Percentiles rank a stretch among this genome's conserved stretches.
phyloP scores from a whole-genome alignment of 2,888 invertebrate genomes.

The Patella depressa region DNA sequence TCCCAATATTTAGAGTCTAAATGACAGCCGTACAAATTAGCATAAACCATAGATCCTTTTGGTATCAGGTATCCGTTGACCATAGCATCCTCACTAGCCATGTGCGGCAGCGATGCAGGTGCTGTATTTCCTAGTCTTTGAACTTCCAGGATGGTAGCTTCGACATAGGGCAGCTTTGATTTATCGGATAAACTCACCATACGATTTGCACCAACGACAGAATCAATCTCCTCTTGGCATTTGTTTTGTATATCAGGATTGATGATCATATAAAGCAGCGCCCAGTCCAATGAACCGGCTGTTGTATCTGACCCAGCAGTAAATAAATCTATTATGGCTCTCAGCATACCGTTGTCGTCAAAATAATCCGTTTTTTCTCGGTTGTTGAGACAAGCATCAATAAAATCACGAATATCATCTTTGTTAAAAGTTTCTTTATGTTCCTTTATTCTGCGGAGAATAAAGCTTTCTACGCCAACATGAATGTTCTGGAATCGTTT shows the following conservation, averaged over 20 bases:
- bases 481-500: not conserved
- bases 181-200: not conserved
- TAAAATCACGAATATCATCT: constrained; percentile 1
- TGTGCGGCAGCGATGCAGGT: not conserved
- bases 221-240: not conserved
- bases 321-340: not conserved
- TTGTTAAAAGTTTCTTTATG: not conserved
- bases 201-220: not conserved
- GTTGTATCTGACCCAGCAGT: not conserved
- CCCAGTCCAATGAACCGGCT: not conserved
- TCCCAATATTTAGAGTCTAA: not conserved
- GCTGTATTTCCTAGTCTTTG: not conserved
- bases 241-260: not conserved
- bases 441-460: not conserved
- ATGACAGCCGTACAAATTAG: not conserved
- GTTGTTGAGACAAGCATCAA: not conserved
- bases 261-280: not conserved
- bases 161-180: not conserved
- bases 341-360: not conserved
- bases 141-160: constrained; percentile 5
- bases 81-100: not conserved
- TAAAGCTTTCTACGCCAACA: not conserved
- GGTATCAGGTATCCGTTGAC: not conserved
- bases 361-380: too few relatives aligned
- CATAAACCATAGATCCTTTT: not conserved